These are phyloP conservation scores for Apomyelois bistriatella DNA, from an alignment of 2,888 invertebrate species.

Conservation along the genomic window DNA sequence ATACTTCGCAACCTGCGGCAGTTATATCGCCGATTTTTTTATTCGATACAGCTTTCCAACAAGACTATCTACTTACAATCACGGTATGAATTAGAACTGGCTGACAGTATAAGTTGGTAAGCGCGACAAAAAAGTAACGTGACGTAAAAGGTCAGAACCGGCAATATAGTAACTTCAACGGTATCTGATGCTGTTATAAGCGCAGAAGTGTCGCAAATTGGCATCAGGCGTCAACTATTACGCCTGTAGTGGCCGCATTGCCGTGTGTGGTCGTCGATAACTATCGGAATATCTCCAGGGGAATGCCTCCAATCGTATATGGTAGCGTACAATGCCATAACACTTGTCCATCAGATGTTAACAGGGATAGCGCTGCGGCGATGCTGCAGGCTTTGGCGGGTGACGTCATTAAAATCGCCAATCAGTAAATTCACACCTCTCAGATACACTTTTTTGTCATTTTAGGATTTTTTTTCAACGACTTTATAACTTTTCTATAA, in stretches of 20 bases:
- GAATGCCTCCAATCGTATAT: slow-evolving; percentile 63
- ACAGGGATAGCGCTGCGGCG: slow-evolving; percentile 50
- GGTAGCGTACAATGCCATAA: slow-evolving; percentile 64
- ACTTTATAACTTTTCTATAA: too few species aligned
- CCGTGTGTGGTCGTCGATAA: slow-evolving; percentile 66
- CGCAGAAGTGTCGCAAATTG: slow-evolving; percentile 65
- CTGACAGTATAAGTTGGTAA: background rate
- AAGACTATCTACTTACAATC: slow-evolving; percentile 6
- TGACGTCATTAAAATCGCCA: slow-evolving; percentile 48
- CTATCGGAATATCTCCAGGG: slow-evolving; percentile 56
- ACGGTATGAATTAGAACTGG: slow-evolving; percentile 4
- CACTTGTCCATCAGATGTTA: slow-evolving; percentile 66
- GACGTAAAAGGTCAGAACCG: slow-evolving; percentile 43
- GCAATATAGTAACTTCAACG: slow-evolving; percentile 44
- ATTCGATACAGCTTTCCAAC: slow-evolving; percentile 1
- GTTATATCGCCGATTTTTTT: background rate
- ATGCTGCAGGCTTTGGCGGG: slow-evolving; percentile 45
- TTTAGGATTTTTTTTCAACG: too few species aligned
- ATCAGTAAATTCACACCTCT: slow-evolving; percentile 43
- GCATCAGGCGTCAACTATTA: slow-evolving; percentile 53
- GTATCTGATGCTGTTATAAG: slow-evolving; percentile 54
- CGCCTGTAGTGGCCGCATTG: slow-evolving; percentile 37
- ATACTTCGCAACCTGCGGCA: background rate
- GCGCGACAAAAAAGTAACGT: slow-evolving; percentile 31
- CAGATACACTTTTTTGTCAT: background rate